Base-by-base conservation (phyloP, 2,888 invertebrate genomes). In the Cactoblastis cactorum region DNA sequence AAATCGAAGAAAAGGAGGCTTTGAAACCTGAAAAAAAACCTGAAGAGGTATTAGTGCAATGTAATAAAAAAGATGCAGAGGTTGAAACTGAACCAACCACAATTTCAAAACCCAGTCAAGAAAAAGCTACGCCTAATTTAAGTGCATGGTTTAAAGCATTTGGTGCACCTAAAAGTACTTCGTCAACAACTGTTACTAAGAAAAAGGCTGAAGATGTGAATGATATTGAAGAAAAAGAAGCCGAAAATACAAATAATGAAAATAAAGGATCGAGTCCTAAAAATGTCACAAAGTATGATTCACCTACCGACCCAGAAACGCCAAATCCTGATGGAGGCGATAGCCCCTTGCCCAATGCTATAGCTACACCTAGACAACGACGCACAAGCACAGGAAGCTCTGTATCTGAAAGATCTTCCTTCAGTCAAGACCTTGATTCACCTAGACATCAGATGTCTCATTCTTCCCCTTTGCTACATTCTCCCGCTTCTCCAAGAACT, bases 101-200 rank as follows among this genome's bases (percentile, higher is more conserved):
- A 0, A 83, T 61, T 54, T 77, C 55, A 1, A 85, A 86, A 62
- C 85, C 80, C 17, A 91, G 91, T 55, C 91, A 92, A 65, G 91
- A 92, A 56, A 94, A 94, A 73, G 94, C 94, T 14, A 95, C 95
- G 32, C 96, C 97, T 0, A 96, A 97, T 82, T 88, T 96, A 51
- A 96, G 96, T 72, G 97, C 96, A 22, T 97, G 97, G 97, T 95
- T 97, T 57, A 96, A 96, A 80, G 97, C 97, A 0, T 97, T 97
- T 73, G 96, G 97, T 8, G 95, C 95, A 0, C 96, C 97, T 0
- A 96, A 96, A 80, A 91, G 90, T 54, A 87, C 92, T 1, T 66
- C 80, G 9, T 43, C 95, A 1, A 84, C 90, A 54, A 74, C 90
- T 4, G 63, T 74, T 0, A 22, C 52, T 14, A 91, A 91, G 43